Evolutionary conservation across 2,888 invertebrate genomes (phyloP), one percentile per base, ranked within the genome.

Genomic region (Hypolimnas misippus): DNA sequence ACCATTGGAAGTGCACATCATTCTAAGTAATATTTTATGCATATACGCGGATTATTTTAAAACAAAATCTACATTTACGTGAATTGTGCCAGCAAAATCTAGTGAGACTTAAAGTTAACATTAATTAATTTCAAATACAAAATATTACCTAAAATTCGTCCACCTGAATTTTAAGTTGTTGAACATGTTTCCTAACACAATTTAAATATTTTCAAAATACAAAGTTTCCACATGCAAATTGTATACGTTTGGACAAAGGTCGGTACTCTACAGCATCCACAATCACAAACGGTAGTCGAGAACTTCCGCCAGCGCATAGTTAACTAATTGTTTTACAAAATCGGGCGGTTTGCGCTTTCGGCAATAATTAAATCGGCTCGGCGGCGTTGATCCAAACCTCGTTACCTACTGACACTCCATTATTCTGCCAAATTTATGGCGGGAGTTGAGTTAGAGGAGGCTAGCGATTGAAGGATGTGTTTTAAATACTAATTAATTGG

Each of bases 341-440:
- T 52, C 57, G 53, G 53, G 56, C 40, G 65, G 62, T 60, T 56
- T 63, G 54, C 57, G 55, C 46, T 57, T 62, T 63, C 31, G 64
- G 53, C 57, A 65, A 66, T 66, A 70, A 70, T 70, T 70, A 72
- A 71, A 69, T 71, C 57, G 66, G 60, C 61, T 66, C 64, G 66
- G 61, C 62, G 64, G 65, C 66, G 68, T 62, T 63, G 69, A 66
- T 65, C 70, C 68, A 66, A 75, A 73, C 67, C 70, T 71, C 56
- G 72, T 73, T 72, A 70, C 68, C 62, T 61, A 61, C 67, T 60
- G 71, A 75, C 71, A 71, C 70, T 70, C 69, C 72, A 73, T 74
- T 72, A 73, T 72, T 63, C 65, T 57, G 55, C 57, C 68, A 14
- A 42, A 29, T 51, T 25, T 12, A 46, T 46, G 12, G 12, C 10